These are phyloP conservation scores for Theocolax elegans DNA, from an alignment of 1,140 invertebrate species.

Conservation along the genomic window DNA sequence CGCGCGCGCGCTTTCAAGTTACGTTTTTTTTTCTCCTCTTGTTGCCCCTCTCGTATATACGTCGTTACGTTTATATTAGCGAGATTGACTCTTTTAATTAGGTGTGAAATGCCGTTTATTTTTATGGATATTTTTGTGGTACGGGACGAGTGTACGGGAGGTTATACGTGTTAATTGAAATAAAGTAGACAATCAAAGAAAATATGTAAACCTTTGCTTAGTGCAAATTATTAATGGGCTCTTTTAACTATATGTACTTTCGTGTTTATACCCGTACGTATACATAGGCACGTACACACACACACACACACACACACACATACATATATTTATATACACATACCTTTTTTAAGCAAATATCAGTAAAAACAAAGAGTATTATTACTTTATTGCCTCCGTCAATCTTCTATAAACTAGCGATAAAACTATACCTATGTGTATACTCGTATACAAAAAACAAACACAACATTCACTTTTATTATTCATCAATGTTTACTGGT, in stretches of 20 bases:
- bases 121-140: conserved; percentile 10
- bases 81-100: conserved; percentile 29
- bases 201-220: conserved; percentile 23
- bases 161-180: conserved; percentile 36
- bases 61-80: conserved; percentile 11
- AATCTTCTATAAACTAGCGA: too few relatives aligned
- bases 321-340: too few relatives aligned
- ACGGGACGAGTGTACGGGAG: too few relatives aligned
- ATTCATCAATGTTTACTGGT: too few relatives aligned
- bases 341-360: too few relatives aligned
- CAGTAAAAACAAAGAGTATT: too few relatives aligned
- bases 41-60: not conserved
- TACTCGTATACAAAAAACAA: too few relatives aligned
- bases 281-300: not conserved
- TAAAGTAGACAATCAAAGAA: conserved; percentile 35
- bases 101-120: conserved; percentile 7
- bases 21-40: not conserved
- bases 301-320: too few relatives aligned
- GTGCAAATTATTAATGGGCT: conserved; percentile 26
- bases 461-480: too few relatives aligned
- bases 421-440: too few relatives aligned
- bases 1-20: too few relatives aligned
- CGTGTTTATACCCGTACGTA: conserved; percentile 23
- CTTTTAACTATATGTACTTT: conserved; percentile 31
- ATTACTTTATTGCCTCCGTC: too few relatives aligned